Conservation (phyloP, 1,140 invertebrate genomes). For the Trinorchestia longiramus region DNA sequence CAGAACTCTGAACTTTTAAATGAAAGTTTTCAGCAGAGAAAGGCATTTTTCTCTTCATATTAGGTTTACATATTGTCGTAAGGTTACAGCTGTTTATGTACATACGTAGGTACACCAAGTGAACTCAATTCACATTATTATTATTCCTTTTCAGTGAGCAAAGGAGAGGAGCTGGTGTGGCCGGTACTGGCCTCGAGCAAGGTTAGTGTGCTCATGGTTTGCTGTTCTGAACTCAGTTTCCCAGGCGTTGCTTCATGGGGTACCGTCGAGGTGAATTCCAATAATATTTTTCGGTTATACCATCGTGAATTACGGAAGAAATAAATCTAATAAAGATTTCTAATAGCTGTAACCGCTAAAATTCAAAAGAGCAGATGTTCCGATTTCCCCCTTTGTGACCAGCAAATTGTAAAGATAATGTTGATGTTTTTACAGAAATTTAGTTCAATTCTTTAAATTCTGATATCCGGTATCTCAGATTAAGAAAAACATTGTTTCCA, state of each 20-base stretch:
- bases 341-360: not conserved
- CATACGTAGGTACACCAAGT: not conserved
- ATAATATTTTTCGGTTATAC: not conserved
- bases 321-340: not conserved
- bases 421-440: too few relatives aligned
- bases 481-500: too few relatives aligned
- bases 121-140: not conserved
- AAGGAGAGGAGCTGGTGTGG: conserved; percentile 38
- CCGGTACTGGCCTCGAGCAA: conserved; percentile 36
- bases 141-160: conserved; percentile 26
- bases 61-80: not conserved
- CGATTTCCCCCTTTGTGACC: not conserved
- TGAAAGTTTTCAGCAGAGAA: not conserved
- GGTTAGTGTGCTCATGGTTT: not conserved
- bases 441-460: too few relatives aligned
- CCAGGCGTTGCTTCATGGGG: not conserved
- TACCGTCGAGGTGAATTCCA: not conserved
- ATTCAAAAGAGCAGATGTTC: not conserved
- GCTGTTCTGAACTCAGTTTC: not conserved
- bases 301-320: not conserved
- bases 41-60: not conserved
- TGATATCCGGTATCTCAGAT: too few relatives aligned
- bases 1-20: not conserved
- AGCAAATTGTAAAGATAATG: too few relatives aligned
- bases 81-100: not conserved